Evolutionary conservation across 2,113 vertebrate genomes (phyloP), one percentile per base, ranked within the genome.

Genomic region (Apus apus): DNA sequence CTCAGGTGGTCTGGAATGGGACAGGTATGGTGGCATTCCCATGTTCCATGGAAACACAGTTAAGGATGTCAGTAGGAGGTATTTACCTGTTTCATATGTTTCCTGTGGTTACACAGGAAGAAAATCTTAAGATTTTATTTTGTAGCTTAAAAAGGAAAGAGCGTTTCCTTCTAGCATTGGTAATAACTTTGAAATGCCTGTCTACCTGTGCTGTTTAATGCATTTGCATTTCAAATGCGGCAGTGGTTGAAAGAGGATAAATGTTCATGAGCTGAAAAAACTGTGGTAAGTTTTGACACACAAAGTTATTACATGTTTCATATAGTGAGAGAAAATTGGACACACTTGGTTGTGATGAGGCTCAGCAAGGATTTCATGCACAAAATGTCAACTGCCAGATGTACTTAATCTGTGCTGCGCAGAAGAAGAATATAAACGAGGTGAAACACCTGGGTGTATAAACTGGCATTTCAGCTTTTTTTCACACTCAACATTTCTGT

Each of bases 321-420:
- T 68, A n/a, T 58, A 80, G 54, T 71, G 46, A 85, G 76, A 78
- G 61, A 68, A 95, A 85, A 90, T 70, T 90, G 70, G 73, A 85
- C 32, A 23, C 30, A 53, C 45, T 85, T 87, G 27, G 26, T 21
- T 72, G 21, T 90, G 79, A 77, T 15, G 87, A 75, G 25, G 11
- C 77, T 75, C 60, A 93, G 67, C 40, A 86, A 92, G 74, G 84
- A n/a, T 90, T 94, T 89, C 46, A 72, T 4, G 22, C 61, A 73
- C 22, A 56, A 94, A 96, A 90, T 89, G 66, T 46, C 58, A 74
- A 50, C 72, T 90, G 45, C 57, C 86, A 96, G 94, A 81, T 91
- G 84, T 85, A 29, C n/a, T 90, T 93, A 93, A 71, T 93, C 57
- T 68, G 17, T 76, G 9, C 38, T 56, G 51, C 29, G n/a, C 40